phyloP scores from a whole-genome alignment of 1,140 invertebrate species.

The Trichogramma pretiosum region DNA sequence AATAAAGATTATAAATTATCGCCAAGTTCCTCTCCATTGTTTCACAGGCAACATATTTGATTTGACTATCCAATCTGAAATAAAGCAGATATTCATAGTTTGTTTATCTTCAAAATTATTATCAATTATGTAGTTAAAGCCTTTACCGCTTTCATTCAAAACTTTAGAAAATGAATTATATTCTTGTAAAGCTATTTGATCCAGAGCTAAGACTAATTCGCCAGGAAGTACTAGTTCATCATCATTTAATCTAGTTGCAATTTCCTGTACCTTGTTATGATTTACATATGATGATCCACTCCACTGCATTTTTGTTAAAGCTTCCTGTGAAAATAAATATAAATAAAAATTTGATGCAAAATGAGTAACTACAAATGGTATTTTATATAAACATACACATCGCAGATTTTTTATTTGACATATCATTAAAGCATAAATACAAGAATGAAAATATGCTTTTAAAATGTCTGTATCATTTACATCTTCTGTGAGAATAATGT shows the following conservation, averaged over 20 bases:
- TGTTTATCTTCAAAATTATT: background rate
- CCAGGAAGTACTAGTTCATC: too few species aligned
- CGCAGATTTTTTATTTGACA: background rate
- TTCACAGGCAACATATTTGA: conserved; percentile 46
- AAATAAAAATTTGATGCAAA: background rate
- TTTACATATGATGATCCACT: conserved; percentile 19
- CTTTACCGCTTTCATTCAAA: conserved; percentile 34
- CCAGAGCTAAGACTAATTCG: conserved; percentile 33
- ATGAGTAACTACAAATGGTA: too few species aligned
- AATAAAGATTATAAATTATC: conserved; percentile 14
- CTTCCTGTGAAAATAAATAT: conserved; percentile 14
- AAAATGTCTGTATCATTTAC: conserved; percentile 39
- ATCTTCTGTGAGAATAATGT: conserved; percentile 41
- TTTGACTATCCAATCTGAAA: conserved; percentile 47
- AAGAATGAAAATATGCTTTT: conserved; percentile 48
- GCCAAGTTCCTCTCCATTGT: conserved; percentile 44
- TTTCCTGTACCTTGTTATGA: too few species aligned
- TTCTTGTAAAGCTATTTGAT: conserved; percentile 32
- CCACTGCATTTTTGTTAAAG: background rate
- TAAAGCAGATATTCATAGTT: background rate
- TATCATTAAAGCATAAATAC: conserved; percentile 35
- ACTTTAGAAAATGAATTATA: conserved; percentile 43
- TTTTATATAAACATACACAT: conserved; percentile 7
- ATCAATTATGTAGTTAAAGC: background rate
- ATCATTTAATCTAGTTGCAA: too few species aligned